Conservation (phyloP, 2,888 invertebrate species). For the Physocephala rufipes region DNA sequence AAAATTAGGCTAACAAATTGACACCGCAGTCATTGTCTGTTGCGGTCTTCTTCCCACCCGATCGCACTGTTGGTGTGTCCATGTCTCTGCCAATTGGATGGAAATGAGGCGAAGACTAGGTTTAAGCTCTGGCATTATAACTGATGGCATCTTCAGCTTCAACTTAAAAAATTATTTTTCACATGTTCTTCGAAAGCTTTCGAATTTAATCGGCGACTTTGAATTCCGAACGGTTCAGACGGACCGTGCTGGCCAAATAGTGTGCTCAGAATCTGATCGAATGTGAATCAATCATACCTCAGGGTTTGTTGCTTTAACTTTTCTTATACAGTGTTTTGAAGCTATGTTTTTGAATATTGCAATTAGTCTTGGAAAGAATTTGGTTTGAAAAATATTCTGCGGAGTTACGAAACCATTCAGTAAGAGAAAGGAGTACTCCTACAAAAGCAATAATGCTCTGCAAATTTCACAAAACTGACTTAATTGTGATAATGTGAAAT, state of each 20-base stretch:
- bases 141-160: conserved; percentile 23
- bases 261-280: conserved; percentile 5
- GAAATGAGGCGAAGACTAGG: background rate
- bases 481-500: too few species aligned
- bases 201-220: background rate
- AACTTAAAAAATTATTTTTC: conserved; percentile 16
- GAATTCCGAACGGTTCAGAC: background rate
- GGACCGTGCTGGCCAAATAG: background rate
- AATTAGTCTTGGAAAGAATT: conserved; percentile 7
- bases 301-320: conserved; percentile 8
- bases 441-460: too few species aligned
- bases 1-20: conserved; percentile 28
- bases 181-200: background rate
- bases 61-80: background rate
- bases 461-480: too few species aligned
- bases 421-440: too few species aligned
- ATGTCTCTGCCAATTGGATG: background rate
- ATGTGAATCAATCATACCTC: conserved; percentile 8
- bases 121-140: background rate
- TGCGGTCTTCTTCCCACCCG: background rate
- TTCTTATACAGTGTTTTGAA: background rate
- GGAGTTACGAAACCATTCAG: too few species aligned
- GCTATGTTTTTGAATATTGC: background rate
- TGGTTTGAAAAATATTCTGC: too few species aligned
- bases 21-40: conserved; percentile 22